Conservation (phyloP, 2,797 vertebrate species). For the Chaetodon trifasciatus region DNA sequence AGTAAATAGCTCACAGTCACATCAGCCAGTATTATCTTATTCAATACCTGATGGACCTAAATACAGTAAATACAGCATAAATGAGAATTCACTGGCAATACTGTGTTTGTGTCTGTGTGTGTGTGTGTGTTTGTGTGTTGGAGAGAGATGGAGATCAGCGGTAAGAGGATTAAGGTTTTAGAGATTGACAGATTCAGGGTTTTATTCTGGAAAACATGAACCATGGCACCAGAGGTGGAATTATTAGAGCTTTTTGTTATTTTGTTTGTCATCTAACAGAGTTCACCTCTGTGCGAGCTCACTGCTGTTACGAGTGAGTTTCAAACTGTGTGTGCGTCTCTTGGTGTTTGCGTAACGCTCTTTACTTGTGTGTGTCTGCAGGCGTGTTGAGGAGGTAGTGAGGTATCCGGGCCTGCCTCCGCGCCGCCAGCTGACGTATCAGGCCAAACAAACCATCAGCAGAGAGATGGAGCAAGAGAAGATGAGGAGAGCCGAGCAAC, state of each 20-base stretch:
- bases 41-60: not conserved
- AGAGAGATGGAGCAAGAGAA: constrained; percentile 95
- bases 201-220: constrained; percentile 61
- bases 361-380: constrained; percentile 61
- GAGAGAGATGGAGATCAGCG: constrained; percentile 48
- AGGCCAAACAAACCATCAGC: constrained; percentile 95
- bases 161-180: constrained; percentile 80
- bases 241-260: constrained; percentile 16
- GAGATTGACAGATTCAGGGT: constrained; percentile 60
- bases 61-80: not conserved
- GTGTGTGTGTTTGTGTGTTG: not conserved
- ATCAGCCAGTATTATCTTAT: constrained; percentile 5
- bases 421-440: constrained; percentile 93
- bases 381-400: constrained; percentile 92
- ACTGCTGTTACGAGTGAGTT: not conserved
- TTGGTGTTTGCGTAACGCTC: constrained; percentile 1
- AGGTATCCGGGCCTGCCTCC: constrained; percentile 89
- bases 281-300: constrained; percentile 16
- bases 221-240: constrained; percentile 25
- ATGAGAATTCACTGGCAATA: constrained; percentile 4
- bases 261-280: constrained; percentile 29
- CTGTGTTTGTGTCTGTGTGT: constrained; percentile 17
- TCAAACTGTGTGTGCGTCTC: not conserved
- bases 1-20: constrained; percentile 23
- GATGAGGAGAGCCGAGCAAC: constrained; percentile 92